Base-by-base conservation (phyloP, 2,113 vertebrate species). In the Setophaga coronata region DNA sequence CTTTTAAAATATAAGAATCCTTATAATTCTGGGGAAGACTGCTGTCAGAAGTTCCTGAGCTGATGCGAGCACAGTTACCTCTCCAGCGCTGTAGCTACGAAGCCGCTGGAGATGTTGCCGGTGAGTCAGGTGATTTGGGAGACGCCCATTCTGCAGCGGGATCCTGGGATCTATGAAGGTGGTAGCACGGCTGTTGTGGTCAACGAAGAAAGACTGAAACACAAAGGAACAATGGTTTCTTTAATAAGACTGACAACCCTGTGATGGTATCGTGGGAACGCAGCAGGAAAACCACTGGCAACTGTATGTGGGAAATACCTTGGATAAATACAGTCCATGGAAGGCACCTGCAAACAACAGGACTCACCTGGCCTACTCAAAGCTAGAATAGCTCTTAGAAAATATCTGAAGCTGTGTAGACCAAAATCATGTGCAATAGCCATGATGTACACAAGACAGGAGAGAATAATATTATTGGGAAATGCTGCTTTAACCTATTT, bases 101-200 rank as follows among this genome's bases (percentile, higher is more conserved):
- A 99, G 98, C 38, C 99, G 98, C 97, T 99, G 99, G 62, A 99
- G 98, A 56, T 99, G 99, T 29, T 99, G 99, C n/a, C 98, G 97
- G 91, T 99, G 99, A 18, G 99, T 99, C 64, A 99, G 98, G 82
- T 99, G 99, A 56, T 98, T 99, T 2, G 99, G 99, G 84, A 99
- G 98, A 21, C 98, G 98, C 14, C 99, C 99, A 2, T 99, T 99
- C 98, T 99, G 99, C 95, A 99, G 98, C 1, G 99, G 99, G 95
- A 99, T 99, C 92, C 99, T 98, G 86, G 99, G 99, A 93, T 99
- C 99, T 31, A 99, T 99, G 97, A 99, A 99, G 57, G 99, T 99
- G 12, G 99, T 99, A 12, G 99, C 99, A 92, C 99, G 98, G 92
- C 99, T 99, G 82, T 99, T 99, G 98, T 99, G 99, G 97, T 99